Conservation (phyloP, 2,113 vertebrate genomes). For the Cyrtonyx montezumae region DNA sequence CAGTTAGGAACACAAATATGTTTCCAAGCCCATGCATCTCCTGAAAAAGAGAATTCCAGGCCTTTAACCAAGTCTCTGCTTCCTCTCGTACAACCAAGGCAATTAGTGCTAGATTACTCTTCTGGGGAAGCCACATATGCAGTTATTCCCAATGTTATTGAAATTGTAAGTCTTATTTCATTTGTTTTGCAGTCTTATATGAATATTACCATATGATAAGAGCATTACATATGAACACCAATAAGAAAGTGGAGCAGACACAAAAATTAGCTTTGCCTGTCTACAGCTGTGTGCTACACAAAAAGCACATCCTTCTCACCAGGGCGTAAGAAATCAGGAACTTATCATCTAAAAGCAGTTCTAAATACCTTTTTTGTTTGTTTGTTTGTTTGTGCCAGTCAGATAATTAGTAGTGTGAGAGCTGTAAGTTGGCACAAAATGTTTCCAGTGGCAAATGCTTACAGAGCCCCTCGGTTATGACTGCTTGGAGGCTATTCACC, state of each 20-base stretch:
- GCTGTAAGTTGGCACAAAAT: not conserved
- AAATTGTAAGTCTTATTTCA: not conserved
- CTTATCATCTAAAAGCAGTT: not conserved
- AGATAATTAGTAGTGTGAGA: not conserved
- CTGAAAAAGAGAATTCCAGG: conserved; percentile 16
- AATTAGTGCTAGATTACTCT: conserved; percentile 9
- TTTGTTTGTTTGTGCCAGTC: not conserved
- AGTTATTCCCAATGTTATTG: not conserved
- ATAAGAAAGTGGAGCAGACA: fast-evolving
- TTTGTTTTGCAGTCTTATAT: not conserved
- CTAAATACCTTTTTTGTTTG: not conserved
- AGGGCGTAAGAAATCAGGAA: not conserved
- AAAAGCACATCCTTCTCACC: not conserved
- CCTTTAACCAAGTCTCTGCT: not conserved
- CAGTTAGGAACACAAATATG: conserved; percentile 26
- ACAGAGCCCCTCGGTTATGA: not conserved
- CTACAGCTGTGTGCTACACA: not conserved
- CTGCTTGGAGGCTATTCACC: not conserved
- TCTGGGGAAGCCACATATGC: not conserved
- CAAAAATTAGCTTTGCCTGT: not conserved
- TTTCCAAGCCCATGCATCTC: not conserved
- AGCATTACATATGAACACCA: not conserved
- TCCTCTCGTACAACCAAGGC: not conserved
- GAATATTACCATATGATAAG: not conserved
- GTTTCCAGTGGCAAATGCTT: not conserved